Base-by-base conservation (phyloP, 2,888 invertebrate species). In the Heliconius aoede region DNA sequence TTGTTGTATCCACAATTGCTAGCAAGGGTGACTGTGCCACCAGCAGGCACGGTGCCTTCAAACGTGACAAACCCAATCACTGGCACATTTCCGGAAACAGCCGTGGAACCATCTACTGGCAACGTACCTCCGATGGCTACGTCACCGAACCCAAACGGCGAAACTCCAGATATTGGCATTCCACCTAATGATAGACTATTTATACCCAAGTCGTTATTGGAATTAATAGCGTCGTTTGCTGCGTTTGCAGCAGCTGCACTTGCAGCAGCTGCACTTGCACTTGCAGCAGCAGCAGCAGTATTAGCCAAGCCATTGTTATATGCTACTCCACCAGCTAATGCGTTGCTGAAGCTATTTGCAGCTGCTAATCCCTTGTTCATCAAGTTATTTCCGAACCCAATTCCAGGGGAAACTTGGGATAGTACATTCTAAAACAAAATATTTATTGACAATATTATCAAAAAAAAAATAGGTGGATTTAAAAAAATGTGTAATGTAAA, bases 31-130 rank as follows among this genome's bases (percentile, higher is more conserved):
- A 93, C 93, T 5, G 88, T 80, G 0, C 93, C 93, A 24, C 88
- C 89, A 0, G 91, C 93, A 73, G 93, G 93, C 32, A 93, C 82
- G 3, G 85, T 85, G 0, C 93, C 93, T 73, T 93, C 93, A 73
- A 93, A 93, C 3, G 89, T 90, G 0, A 93, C 93, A 75, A 89
- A 93, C 68, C 93, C 93, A 80, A 93, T 89, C 0, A 93, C 90
- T 80, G 93, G 92, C 76, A 91, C 89, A 51, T 92, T 91, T 15
- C 93, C 93, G 65, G 85, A 74, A 0, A 92, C 84, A 1, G 86
- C 86, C 0, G 92, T 91, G 3, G 85, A 86, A 3, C 92, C 92
- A 69, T 86, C 85, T 0, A 91, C 90, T 81, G 91, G 92, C 82
- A 92, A 78, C 58, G 90, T 89, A 0, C 92, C 92, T 2, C 82